These are phyloP conservation scores for Palythoa caribaeorum DNA, from an alignment of 92 coral and sea anemone genomes.

Conservation along the genomic window DNA sequence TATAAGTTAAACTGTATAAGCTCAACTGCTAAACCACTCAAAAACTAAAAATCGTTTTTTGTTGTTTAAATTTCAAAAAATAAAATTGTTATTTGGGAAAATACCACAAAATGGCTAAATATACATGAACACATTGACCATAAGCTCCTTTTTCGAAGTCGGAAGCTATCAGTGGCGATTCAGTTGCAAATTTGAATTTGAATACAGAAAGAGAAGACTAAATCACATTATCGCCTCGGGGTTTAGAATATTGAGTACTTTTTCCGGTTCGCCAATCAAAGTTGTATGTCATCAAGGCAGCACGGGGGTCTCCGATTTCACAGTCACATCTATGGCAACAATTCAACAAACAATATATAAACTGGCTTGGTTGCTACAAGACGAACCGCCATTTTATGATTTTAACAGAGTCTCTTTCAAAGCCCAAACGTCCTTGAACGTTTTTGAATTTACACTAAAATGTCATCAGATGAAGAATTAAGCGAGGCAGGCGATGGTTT, in stretches of 20 bases:
- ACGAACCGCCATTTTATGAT: not conserved
- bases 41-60: no score
- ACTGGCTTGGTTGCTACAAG: not conserved
- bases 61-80: not conserved
- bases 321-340: conserved; percentile 43
- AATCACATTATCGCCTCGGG: conserved; percentile 20
- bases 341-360: conserved; percentile 2
- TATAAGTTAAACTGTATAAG: no score
- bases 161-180: no score
- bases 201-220: conserved; percentile 11
- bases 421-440: not conserved
- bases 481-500: conserved; percentile 76
- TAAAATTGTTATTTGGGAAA: not conserved
- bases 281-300: not conserved
- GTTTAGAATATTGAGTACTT: not conserved
- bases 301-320: conserved; percentile 43
- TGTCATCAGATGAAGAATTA: conserved; percentile 80
- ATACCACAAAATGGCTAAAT: not conserved
- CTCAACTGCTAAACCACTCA: no score
- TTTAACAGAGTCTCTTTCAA: not conserved
- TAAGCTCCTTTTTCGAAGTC: no score
- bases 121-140: no score
- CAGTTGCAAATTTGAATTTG: conserved; percentile 22
- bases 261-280: conserved; percentile 39
- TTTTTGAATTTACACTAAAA: conserved; percentile 14